These are phyloP conservation scores for Suricata suricatta DNA, from an alignment of 2,113 vertebrate species.

Conservation along the genomic window DNA sequence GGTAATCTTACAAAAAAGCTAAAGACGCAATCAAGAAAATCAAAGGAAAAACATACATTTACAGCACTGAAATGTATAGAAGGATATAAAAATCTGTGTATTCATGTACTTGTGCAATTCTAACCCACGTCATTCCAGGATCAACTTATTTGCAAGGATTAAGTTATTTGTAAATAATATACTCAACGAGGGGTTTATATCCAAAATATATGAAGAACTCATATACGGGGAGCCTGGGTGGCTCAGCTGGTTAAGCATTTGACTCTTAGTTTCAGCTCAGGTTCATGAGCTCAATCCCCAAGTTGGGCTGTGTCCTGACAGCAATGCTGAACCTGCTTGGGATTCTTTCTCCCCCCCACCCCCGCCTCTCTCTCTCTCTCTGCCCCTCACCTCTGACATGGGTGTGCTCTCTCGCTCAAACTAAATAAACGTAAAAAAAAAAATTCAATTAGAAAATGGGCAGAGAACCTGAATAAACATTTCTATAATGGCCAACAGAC, in stretches of 20 bases:
- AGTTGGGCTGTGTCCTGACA: no score
- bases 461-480: background rate
- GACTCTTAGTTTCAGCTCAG: no score
- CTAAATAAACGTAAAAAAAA: background rate
- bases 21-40: background rate
- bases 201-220: background rate
- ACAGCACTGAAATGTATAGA: background rate
- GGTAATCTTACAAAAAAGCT: background rate
- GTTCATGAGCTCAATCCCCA: no score
- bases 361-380: no score
- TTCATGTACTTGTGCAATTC: background rate
- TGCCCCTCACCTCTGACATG: no score
- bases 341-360: no score
- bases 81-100: background rate
- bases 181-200: background rate
- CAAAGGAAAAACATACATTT: background rate
- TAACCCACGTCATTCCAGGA: background rate
- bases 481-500: background rate
- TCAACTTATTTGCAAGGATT: background rate
- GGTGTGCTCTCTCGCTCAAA: no score
- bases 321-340: no score
- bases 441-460: background rate
- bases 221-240: background rate
- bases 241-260: no score
- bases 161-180: background rate